phyloP scores from a whole-genome alignment of 2,113 vertebrate genomes.

The Pollachius pollachius region DNA sequence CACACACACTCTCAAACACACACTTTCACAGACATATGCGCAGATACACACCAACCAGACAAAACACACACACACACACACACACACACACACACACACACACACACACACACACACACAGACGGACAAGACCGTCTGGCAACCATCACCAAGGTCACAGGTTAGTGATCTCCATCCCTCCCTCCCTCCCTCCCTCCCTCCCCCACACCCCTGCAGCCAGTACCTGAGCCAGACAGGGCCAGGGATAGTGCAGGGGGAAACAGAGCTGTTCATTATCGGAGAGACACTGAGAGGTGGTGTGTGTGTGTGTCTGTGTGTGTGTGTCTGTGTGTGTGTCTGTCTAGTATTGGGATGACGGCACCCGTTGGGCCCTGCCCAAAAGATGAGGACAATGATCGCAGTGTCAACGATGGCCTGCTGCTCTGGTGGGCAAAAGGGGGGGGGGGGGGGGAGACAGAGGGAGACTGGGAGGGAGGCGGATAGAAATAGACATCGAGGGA shows the following conservation, averaged over 20 bases:
- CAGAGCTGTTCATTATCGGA: not conserved
- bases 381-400: constrained; percentile 4
- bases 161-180: constrained; percentile 3
- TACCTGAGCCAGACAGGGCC: constrained; percentile 5
- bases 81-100: not conserved
- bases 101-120: constrained; percentile 19
- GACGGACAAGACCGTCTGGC: constrained; percentile 23
- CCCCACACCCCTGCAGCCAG: constrained; percentile 8
- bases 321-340: constrained; percentile 7
- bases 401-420: no score
- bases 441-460: constrained; percentile 18
- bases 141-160: constrained; percentile 29
- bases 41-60: no score
- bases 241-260: no score
- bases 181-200: not conserved
- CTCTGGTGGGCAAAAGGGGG: no score
- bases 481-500: not conserved
- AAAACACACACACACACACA: constrained; percentile 3
- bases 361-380: constrained; percentile 43
- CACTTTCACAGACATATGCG: no score
- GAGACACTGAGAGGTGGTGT: not conserved
- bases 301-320: constrained; percentile 17
- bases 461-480: constrained; percentile 15
- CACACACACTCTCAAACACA: not conserved
- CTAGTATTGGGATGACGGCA: constrained; percentile 38